Base-by-base conservation (phyloP, 2,888 invertebrate species). In the Ferrisia virgata region DNA sequence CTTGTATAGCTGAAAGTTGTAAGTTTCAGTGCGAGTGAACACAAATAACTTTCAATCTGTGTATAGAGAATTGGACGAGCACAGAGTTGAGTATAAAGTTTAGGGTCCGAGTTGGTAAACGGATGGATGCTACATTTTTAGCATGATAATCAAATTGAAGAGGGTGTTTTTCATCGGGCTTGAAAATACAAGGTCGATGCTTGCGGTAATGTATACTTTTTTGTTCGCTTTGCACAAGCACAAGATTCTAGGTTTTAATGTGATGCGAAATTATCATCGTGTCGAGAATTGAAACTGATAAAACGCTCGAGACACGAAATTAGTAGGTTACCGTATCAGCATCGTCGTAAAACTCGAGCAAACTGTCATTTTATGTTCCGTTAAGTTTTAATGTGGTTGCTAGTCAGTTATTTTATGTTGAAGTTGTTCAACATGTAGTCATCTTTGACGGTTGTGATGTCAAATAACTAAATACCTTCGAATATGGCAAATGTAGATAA, bases 361-460 rank as follows among this genome's bases (percentile, higher is more conserved):
- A 76, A 76, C 33, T 76, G 72, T 33, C 72, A 76, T 76, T 76
- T 76, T 36, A 76, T 36, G 72, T 76, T 33, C 28, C 36, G 72
- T 76, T 76, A 36, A 76, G 36, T 33, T 76, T 76, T 76, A 76
- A 28, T 36, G 33, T 36, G 72, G 72, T 36, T 76, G 69, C 31
- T 69, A 69, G 31, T 69, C 69, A 31, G 53, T 53, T 22, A 53
- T 69, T 31, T 28, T 31, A 6, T 15, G 69, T 69, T 69, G 69
- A 69, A 8, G 72, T 33, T 18, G 18, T 31, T 18, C 18, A 76
- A 64, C 31, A 64, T 28, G 64, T 28, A 64, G n/a, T 36, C 69
- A 69, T 69, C 18, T 76, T 36, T 18, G 72, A 76, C 64, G 1
- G n/a, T n/a, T 15, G 15, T 69, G 8, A 69, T 69, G 69, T 69